Evolutionary conservation across 2,113 vertebrate genomes (phyloP), one percentile per base, ranked within the genome.

Genomic region (Hiodon alosoides): DNA sequence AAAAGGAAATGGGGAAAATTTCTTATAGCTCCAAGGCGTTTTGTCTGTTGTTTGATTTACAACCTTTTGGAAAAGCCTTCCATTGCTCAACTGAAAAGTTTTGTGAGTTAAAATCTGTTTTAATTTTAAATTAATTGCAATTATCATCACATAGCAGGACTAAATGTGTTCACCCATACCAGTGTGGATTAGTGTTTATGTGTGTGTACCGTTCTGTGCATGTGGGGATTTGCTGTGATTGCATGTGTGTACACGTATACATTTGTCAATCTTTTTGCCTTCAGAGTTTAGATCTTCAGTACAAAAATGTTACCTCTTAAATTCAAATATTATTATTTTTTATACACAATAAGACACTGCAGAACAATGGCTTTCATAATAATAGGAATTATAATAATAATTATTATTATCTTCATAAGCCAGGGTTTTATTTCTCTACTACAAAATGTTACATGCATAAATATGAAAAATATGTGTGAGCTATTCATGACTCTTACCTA

Each of bases 11-110:
- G 70, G 80, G 83, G 85, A 86, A 86, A 86, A 83, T 82, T 86
- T 87, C 86, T 87, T 87, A 87, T 75, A 79, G 73, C 78, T 66
- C 66, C 31, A 60, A 89, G 84, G 83, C 85, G 83, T 85, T 89
- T 90, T 87, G 88, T 90, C 87, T 87, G 87, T 80, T 83, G 78
- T 77, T 80, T 81, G 84, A 89, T 87, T 89, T 83, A 82, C 72
- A 78, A 84, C 79, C 84, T 88, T 90, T 89, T 89, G 85, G 69
- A 83, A 16, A 77, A 81, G 75, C 78, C 72, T 79, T 83, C 76
- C 78, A 83, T 81, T 80, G 79, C 69, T 76, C 78, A 55, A 69
- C 71, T 76, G 80, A 83, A 67, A 52, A 67, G n/a, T 13, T 61
- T 61, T 76, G 67, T 52, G 67, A 13, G 48, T n/a, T 51, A 50